Evolutionary conservation across 2,797 vertebrate species (phyloP), one percentile per base, ranked within the genome.

Genomic region (Prionace glauca): DNA sequence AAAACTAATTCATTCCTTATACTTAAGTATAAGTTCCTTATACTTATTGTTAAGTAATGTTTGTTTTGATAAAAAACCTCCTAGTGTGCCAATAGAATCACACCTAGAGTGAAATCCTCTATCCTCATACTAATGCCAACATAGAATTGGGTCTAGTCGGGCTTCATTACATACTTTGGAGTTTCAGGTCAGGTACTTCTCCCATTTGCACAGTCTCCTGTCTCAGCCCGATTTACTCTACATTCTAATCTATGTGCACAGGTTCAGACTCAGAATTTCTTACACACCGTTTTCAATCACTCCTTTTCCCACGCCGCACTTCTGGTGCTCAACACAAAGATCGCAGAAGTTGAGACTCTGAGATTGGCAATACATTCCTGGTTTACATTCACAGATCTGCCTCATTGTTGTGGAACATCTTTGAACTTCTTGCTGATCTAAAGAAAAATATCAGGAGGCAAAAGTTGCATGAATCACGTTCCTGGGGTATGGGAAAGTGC

Each of bases 381-480:
- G n/a, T 22, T 92, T n/a, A 67, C 90, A 92, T n/a, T 67, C 32
- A 32, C 90, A 92, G 62, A 67, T 92, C 62, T 92, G 90, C 4
- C 62, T 67, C 20, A 16, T 92, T 62, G 26, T 92, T 36, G 4
- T 32, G 62, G 90, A 36, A 41, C 90, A 92, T 62, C n/a, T 92
- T 92, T 92, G 90, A 92, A 92, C 32, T 92, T 92, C 32, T 36
- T 4, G 62, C n/a, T 36, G 90, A 92, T n/a, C 90, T 92, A 67
- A 67, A 67, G n/a, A 32, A 67, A 92, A 1, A 22, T 9, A 92
- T 67, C n/a, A 62, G 18, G 62, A 67, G 3, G 20, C 65, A 36
- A n/a, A 45, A 36, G 20, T 36, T 60, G 22, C 32, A 67, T 67
- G 67, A 67, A 92, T 92, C 60, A 67, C 18, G 9, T 92, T 36